A percentile compares a stretch with the other conserved stretches of the same genome.
Conservation (phyloP, 2,888 invertebrate genomes). For the Epistrophella euchroma region DNA sequence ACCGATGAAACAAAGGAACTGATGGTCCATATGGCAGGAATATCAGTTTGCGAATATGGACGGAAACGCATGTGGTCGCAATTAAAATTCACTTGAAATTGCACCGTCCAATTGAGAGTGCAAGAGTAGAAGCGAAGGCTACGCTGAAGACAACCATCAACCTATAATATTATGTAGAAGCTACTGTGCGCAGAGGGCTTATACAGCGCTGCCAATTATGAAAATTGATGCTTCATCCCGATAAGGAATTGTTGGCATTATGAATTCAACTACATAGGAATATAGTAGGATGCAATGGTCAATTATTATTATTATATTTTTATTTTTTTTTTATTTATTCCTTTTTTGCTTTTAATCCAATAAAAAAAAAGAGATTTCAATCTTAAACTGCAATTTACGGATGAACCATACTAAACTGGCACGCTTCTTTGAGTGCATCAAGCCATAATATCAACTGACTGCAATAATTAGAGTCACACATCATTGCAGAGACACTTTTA, state of each 20-base stretch:
- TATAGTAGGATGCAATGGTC: slow-evolving; percentile 41
- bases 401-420: slow-evolving; percentile 37
- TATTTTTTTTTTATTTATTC: slow-evolving; percentile 13
- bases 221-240: slow-evolving; percentile 70
- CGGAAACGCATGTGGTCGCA: slow-evolving; percentile 74
- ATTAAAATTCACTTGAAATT: slow-evolving; percentile 73
- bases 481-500: slow-evolving; percentile 63
- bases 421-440: slow-evolving; percentile 46
- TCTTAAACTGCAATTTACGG: slow-evolving; percentile 13
- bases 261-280: slow-evolving; percentile 32
- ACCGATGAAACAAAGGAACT: slow-evolving; percentile 58
- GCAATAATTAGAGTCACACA: slow-evolving; percentile 65
- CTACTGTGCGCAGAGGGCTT: slow-evolving; percentile 28
- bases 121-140: slow-evolving; percentile 18
- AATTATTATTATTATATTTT: slow-evolving; percentile 39
- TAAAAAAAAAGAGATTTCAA: slow-evolving; percentile 43
- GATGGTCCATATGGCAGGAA: slow-evolving; percentile 39
- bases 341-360: slow-evolving; percentile 42
- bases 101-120: slow-evolving; percentile 23
- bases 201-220: slow-evolving; percentile 59
- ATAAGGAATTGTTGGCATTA: slow-evolving; percentile 63
- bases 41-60: slow-evolving; percentile 19
- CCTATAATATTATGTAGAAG: background rate
- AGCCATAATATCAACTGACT: slow-evolving; percentile 21
- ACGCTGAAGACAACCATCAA: background rate